phyloP scores from a whole-genome alignment of 2,797 vertebrate genomes.

The Gymnoscopelus braueri region DNA sequence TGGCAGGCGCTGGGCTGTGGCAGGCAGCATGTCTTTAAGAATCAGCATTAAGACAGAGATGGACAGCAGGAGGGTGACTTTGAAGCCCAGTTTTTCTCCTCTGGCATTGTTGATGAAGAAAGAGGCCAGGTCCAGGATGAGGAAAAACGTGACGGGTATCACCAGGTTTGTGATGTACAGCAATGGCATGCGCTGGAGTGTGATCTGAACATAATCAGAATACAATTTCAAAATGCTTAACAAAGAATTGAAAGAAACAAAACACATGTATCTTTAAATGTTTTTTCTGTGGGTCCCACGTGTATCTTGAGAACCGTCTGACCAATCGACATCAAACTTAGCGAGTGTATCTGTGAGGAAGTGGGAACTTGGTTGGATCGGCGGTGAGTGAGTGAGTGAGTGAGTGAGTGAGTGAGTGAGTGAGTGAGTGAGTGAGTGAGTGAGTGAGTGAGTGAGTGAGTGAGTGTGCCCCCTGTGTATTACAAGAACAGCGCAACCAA shows the following conservation, averaged over 20 bases:
- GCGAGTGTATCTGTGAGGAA: too few species aligned
- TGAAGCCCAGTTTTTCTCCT: slow-evolving; percentile 83
- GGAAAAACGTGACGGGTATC: slow-evolving; percentile 76
- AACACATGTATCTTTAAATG: too few species aligned
- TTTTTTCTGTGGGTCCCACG: not conserved
- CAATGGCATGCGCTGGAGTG: slow-evolving; percentile 64
- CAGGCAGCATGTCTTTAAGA: slow-evolving; percentile 84
- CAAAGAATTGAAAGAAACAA: not conserved
- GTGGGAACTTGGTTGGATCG: too few species aligned
- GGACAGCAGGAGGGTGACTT: slow-evolving; percentile 84
- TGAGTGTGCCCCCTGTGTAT: too few species aligned
- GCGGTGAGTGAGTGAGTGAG: too few species aligned
- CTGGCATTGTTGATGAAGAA: slow-evolving; percentile 71
- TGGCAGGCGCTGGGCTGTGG: slow-evolving; percentile 77
- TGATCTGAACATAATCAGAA: slow-evolving; percentile 62
- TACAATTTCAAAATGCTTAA: not conserved
- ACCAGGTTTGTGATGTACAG: slow-evolving; percentile 81
- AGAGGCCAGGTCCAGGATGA: slow-evolving; percentile 82
- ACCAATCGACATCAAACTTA: too few species aligned
- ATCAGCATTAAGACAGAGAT: slow-evolving; percentile 85
- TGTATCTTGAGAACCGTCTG: too few species aligned
- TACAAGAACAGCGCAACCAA: too few species aligned
- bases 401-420: too few species aligned
- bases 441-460: too few species aligned
- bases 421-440: too few species aligned